phyloP scores from a whole-genome alignment of 1,140 invertebrate species.

The Planococcus citri region DNA sequence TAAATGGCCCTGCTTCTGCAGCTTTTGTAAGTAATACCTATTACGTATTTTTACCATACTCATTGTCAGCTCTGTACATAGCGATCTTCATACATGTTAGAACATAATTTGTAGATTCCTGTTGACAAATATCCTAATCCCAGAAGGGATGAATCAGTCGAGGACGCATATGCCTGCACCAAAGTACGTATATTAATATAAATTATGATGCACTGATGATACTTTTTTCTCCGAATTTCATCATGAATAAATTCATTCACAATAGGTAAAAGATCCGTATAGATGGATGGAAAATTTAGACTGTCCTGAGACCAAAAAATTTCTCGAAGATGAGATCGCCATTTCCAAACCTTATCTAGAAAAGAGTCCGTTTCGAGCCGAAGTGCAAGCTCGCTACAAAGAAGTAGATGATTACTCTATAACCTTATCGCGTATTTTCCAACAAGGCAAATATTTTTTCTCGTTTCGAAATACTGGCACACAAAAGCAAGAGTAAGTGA shows the following conservation, averaged over 20 bases:
- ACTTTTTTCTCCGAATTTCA: no score
- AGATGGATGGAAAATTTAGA: constrained; percentile 95
- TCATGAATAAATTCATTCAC: no score
- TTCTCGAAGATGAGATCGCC: constrained; percentile 83
- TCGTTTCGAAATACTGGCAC: constrained; percentile 89
- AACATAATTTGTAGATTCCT: no score
- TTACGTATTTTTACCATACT: no score
- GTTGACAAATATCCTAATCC: background rate
- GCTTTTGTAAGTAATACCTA: no score
- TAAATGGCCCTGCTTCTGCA: no score
- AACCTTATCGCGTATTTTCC: constrained; percentile 74
- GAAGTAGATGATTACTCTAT: constrained; percentile 94
- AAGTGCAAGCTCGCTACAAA: constrained; percentile 63
- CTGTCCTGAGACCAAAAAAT: constrained; percentile 76
- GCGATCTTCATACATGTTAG: no score
- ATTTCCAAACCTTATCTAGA: constrained; percentile 77
- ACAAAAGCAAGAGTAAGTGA: constrained; percentile 77
- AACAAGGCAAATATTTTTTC: constrained; percentile 76
- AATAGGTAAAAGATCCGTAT: constrained; percentile 85
- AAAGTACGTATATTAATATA: background rate
- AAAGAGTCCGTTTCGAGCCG: constrained; percentile 53
- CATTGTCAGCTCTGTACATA: no score
- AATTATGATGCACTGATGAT: no score
- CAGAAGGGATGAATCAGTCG: background rate
- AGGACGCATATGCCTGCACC: background rate